A percentile compares a stretch with the other conserved stretches of the same genome.
These are phyloP conservation scores for Amblyraja radiata DNA, from an alignment of 2,797 vertebrate genomes.

Conservation along the genomic window DNA sequence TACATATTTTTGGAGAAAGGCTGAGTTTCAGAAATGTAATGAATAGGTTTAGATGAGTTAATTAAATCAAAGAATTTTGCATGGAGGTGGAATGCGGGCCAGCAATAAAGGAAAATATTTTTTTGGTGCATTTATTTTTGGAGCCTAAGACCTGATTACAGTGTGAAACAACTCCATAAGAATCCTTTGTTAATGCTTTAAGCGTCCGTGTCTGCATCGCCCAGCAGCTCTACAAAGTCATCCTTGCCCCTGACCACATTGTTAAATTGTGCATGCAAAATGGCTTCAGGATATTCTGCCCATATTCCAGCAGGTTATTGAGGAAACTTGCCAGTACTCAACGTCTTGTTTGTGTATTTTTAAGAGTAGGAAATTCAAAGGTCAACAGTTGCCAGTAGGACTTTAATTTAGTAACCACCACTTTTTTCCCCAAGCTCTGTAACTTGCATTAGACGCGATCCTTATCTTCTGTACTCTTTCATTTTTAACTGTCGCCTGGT, in stretches of 20 bases:
- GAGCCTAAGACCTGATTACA: not conserved
- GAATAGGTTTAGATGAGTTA: conserved; percentile 7
- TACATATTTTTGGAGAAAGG: not conserved
- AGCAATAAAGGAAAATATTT: not conserved
- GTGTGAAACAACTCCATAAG: conserved; percentile 40
- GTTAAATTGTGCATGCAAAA: conserved; percentile 66
- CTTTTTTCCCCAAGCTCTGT: conserved; percentile 48
- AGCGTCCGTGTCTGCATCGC: conserved; percentile 47
- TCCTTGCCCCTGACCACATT: conserved; percentile 55
- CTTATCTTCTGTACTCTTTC: conserved; percentile 47
- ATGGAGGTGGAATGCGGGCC: not conserved
- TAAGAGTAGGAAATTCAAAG: conserved; percentile 59
- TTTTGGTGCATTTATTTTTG: not conserved
- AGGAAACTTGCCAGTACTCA: conserved; percentile 55
- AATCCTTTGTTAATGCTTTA: conserved; percentile 52
- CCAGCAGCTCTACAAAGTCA: conserved; percentile 52
- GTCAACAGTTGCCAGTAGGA: conserved; percentile 61
- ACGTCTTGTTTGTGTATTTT: conserved; percentile 56
- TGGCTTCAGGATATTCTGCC: conserved; percentile 56
- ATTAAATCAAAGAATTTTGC: conserved; percentile 5
- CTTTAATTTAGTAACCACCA: conserved; percentile 52
- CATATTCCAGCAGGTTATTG: conserved; percentile 58
- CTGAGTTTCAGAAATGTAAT: not conserved
- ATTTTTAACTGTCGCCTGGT: conserved; percentile 42
- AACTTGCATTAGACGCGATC: conserved; percentile 47